Evolutionary conservation across 2,888 invertebrate species (phyloP), one percentile per base, ranked within the genome.

Genomic region (Morpho achilles): DNA sequence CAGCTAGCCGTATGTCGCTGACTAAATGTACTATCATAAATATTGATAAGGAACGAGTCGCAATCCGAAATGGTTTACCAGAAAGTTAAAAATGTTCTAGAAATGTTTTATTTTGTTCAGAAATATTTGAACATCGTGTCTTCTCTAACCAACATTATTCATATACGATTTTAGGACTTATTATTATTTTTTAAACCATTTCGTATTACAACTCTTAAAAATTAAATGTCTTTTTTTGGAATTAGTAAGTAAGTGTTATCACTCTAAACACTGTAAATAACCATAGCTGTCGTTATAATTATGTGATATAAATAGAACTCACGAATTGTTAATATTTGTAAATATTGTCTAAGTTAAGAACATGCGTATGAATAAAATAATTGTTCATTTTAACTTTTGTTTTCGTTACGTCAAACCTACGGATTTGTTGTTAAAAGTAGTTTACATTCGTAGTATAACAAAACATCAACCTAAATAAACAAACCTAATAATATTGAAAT

Each of bases 371-470:
- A 75, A 78, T 78, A 74, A 77, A 79, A 78, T 76, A 78, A 81
- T 69, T 85, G 86, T 86, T 87, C 81, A 84, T 80, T 80, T 82
- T 74, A 61, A 64, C 55, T 7, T 58, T 68, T 63, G 75, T 83
- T 79, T 84, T 63, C 2, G 1, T 32, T 5, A 32, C 32, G 32
- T 32, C 32, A 32, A 32, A 32, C 32, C 32, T 32, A 32, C 3
- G 32, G 0, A 32, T 32, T 32, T 32, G 4, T 5, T 32, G 32
- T 5, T 32, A 32, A 32, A 32, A 32, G 32, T 5, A 32, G 32
- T 32, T 32, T 2, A 5, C 3, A 32, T 32, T 32, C 3, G 32
- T 5, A 32, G 5, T 32, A 32, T 32, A 32, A 2, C 3, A 3
- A 32, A 32, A 3, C 32, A 32, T 5, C 5, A 32, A 32, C 32